These are phyloP conservation scores for Rhinatrema bivittatum DNA, from an alignment of 2,797 vertebrate species.

Conservation along the genomic window DNA sequence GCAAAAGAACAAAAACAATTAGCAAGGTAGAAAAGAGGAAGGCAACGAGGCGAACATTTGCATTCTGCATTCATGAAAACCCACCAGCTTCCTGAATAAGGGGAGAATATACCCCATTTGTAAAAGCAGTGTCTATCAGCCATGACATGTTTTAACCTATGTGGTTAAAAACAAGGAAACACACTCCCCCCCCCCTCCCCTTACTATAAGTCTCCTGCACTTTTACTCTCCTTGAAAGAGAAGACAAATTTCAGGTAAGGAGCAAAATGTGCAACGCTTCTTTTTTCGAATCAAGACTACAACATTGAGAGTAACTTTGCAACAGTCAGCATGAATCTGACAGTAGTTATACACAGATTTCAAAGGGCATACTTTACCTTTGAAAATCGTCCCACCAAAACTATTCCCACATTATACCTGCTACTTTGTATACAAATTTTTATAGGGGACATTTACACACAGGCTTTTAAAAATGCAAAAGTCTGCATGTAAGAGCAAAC, in stretches of 20 bases:
- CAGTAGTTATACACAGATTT: no score
- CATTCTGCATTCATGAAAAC: conserved; percentile 35
- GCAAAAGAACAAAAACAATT: conserved; percentile 25
- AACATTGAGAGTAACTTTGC: no score
- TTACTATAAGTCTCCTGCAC: conserved; percentile 1
- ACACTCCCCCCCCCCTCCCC: conserved; percentile 6
- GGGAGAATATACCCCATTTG: conserved; percentile 38
- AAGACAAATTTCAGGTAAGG: conserved; percentile 25
- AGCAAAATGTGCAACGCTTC: conserved; percentile 12
- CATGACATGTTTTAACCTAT: conserved; percentile 31
- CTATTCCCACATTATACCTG: no score
- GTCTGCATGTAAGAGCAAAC: no score
- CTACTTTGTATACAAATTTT: no score
- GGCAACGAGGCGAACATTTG: conserved; percentile 22
- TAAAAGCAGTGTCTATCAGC: conserved; percentile 33
- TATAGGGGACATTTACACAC: no score
- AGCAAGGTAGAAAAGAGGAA: conserved; percentile 26
- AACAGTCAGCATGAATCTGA: no score
- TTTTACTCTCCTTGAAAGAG: conserved; percentile 12
- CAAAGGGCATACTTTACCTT: no score
- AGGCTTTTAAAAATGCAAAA: no score
- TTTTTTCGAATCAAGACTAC: no score
- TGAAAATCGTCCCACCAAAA: no score
- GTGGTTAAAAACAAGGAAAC: conserved; percentile 49
- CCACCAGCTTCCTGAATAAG: conserved; percentile 44